These are phyloP conservation scores for Sycon ciliatum DNA, from an alignment of 37 sponge, comb jelly and placozoan species.

Conservation along the genomic window DNA sequence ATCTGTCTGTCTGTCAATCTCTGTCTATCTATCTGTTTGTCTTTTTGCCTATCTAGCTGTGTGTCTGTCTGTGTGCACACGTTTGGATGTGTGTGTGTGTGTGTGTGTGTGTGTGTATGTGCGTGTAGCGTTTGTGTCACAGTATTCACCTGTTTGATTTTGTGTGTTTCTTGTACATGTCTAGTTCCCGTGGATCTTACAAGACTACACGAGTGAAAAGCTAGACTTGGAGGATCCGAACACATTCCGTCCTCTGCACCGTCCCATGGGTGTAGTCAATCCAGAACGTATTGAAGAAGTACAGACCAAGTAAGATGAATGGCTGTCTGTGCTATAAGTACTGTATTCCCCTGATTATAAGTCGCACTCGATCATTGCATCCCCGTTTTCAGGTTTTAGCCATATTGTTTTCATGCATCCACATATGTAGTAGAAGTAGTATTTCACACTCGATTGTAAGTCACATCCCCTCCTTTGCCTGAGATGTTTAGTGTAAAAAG, in stretches of 20 bases:
- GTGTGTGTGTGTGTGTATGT: slow-evolving; percentile 9
- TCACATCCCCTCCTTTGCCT: too few species aligned
- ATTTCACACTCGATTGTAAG: too few species aligned
- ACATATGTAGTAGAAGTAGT: too few species aligned
- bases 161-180: not conserved
- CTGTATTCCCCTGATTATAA: too few species aligned
- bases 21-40: not conserved
- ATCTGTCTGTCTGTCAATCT: slow-evolving; percentile 17
- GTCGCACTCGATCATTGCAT: too few species aligned
- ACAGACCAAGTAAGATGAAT: slow-evolving; percentile 30
- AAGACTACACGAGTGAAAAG: slow-evolving; percentile 54
- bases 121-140: not conserved
- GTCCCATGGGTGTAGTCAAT: slow-evolving; percentile 73
- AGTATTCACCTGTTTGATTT: not conserved
- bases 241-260: slow-evolving; percentile 68
- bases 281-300: slow-evolving; percentile 45
- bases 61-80: not conserved
- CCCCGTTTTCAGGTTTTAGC: too few species aligned
- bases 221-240: slow-evolving; percentile 53
- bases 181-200: slow-evolving; percentile 90
- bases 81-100: too few species aligned
- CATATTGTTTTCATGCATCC: too few species aligned
- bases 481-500: too few species aligned
- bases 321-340: too few species aligned
- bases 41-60: not conserved